phyloP scores from a whole-genome alignment of 2,797 vertebrate species.

The Pipistrellus nathusii region DNA sequence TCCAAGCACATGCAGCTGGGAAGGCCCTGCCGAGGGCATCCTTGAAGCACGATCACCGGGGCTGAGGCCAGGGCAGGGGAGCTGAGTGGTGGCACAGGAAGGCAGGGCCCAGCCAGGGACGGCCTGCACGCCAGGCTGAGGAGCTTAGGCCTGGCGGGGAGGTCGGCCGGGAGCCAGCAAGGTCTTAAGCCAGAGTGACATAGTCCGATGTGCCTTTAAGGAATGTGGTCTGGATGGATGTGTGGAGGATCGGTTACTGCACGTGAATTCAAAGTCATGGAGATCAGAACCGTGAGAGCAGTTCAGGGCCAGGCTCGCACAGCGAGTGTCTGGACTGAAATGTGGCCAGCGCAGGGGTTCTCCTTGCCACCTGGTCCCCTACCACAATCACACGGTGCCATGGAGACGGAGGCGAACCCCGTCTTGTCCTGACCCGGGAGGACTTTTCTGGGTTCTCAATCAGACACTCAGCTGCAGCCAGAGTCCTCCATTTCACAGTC shows the following conservation, averaged over 20 bases:
- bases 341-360: background rate
- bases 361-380: background rate
- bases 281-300: background rate
- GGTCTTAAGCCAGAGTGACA: background rate
- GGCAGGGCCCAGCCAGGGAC: background rate
- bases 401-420: background rate
- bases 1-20: accelerated
- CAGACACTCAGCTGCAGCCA: accelerated
- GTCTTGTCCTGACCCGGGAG: accelerated
- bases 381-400: background rate
- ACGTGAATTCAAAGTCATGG: background rate
- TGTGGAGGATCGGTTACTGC: background rate
- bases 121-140: accelerated
- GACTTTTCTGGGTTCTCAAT: background rate
- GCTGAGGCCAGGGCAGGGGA: background rate
- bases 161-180: background rate
- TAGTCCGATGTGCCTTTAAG: background rate
- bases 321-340: background rate
- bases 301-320: background rate
- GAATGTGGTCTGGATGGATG: background rate
- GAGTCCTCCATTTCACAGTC: background rate
- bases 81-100: background rate
- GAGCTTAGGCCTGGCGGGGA: background rate
- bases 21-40: background rate
- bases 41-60: background rate